A percentile compares a stretch with the other conserved stretches of the same genome.
These are phyloP conservation scores for Spodoptera frugiperda DNA, from an alignment of 1,140 invertebrate genomes.

Conservation along the genomic window DNA sequence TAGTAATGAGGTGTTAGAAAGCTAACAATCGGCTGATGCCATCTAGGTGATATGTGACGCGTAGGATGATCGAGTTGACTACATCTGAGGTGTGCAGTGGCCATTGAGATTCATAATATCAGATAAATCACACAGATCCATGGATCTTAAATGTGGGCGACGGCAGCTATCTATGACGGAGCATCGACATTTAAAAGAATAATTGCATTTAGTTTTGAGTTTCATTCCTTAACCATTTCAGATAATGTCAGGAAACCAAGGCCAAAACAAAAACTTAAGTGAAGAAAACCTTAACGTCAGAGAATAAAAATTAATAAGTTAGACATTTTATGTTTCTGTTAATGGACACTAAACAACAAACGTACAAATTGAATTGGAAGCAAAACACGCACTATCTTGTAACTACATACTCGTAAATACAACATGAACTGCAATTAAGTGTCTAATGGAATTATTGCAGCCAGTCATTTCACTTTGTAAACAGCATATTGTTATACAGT, in stretches of 20 bases:
- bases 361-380: too few relatives aligned
- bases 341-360: too few relatives aligned
- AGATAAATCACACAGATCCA: conserved; percentile 28
- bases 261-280: conserved; percentile 9
- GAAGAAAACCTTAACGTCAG: not conserved
- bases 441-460: conserved; percentile 27
- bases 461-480: conserved; percentile 30
- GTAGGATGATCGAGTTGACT: conserved; percentile 40
- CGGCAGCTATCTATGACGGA: conserved; percentile 28
- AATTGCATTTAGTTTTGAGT: conserved; percentile 29
- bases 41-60: conserved; percentile 58
- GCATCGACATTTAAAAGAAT: conserved; percentile 33
- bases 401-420: not conserved
- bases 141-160: conserved; percentile 21
- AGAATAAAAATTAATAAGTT: too few relatives aligned
- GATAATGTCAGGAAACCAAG: conserved; percentile 25
- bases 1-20: conserved; percentile 61
- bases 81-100: conserved; percentile 20
- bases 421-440: not conserved
- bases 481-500: conserved; percentile 45
- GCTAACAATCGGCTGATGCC: conserved; percentile 68
- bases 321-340: too few relatives aligned
- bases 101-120: conserved; percentile 8
- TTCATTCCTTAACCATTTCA: conserved; percentile 4
- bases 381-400: too few relatives aligned